Evolutionary conservation across 2,888 invertebrate genomes (phyloP).

Genomic region (Amphipyra tragopoginis): DNA sequence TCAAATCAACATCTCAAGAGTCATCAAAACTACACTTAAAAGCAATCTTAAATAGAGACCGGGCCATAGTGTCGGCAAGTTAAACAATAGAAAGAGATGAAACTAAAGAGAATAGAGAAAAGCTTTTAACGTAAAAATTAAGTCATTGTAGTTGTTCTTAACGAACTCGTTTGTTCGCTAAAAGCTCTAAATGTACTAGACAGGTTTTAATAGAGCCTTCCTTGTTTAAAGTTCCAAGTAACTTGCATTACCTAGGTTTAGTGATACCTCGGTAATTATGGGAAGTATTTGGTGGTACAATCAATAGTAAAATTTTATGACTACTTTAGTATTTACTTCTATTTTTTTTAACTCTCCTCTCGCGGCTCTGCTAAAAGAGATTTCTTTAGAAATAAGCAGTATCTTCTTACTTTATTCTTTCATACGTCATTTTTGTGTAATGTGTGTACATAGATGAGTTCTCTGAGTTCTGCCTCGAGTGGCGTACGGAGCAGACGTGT

Average conservation of each 20-base stretch:
- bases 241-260: constrained; percentile 4
- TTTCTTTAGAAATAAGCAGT: too few species aligned
- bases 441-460: too few species aligned
- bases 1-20: neutral
- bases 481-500: too few species aligned
- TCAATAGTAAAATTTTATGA: too few species aligned
- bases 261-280: neutral
- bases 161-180: constrained; percentile 42
- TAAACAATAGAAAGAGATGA: neutral
- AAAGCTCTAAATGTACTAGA: constrained; percentile 50
- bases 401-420: too few species aligned
- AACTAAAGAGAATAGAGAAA: constrained; percentile 1
- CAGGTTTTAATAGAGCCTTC: constrained; percentile 45
- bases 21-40: neutral
- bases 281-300: too few species aligned
- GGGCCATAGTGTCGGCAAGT: neutral
- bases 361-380: too few species aligned
- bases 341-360: too few species aligned
- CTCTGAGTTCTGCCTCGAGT: too few species aligned
- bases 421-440: too few species aligned
- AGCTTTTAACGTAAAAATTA: constrained; percentile 12
- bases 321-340: too few species aligned
- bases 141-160: constrained; percentile 25
- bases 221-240: constrained; percentile 26
- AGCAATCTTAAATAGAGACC: neutral